A percentile compares a stretch with the other conserved stretches of the same genome.
Evolutionary conservation across 2,888 invertebrate genomes (phyloP).

Genomic region (Hyalella azteca): DNA sequence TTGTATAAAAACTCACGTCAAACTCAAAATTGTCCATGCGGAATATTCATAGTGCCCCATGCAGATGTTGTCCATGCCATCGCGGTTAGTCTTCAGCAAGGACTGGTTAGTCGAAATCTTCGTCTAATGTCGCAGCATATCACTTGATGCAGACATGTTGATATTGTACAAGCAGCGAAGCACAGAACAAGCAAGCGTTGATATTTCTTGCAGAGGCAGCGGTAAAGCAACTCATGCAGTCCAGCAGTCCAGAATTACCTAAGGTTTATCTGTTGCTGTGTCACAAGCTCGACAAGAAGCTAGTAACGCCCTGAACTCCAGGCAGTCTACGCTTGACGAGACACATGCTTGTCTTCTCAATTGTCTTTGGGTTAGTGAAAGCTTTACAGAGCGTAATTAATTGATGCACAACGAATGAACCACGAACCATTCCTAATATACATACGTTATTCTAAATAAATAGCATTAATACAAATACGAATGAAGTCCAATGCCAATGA

Average conservation of each 20-base stretch:
- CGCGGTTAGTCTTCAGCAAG: neutral
- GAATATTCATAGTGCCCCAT: too few species aligned
- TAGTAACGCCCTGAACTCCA: too few species aligned
- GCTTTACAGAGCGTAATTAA: constrained; percentile 6
- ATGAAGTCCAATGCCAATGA: too few species aligned
- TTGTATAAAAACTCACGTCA: too few species aligned
- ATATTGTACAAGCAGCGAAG: neutral
- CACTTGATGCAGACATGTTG: neutral
- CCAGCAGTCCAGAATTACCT: too few species aligned
- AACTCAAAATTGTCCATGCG: neutral
- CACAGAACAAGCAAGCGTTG: neutral
- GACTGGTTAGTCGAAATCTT: neutral
- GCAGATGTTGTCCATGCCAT: too few species aligned
- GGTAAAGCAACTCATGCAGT: too few species aligned
- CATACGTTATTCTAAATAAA: neutral
- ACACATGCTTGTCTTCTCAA: neutral
- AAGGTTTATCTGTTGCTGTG: too few species aligned
- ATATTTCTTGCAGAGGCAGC: neutral
- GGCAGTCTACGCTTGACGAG: too few species aligned
- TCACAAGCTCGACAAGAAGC: too few species aligned
- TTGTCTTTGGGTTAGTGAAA: neutral
- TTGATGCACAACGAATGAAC: constrained; percentile 27
- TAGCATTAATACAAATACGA: neutral
- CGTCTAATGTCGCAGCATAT: neutral
- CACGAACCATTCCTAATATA: constrained; percentile 23